Evolutionary conservation across 2,888 invertebrate species (phyloP).

Genomic region (Dasypogon diadema): DNA sequence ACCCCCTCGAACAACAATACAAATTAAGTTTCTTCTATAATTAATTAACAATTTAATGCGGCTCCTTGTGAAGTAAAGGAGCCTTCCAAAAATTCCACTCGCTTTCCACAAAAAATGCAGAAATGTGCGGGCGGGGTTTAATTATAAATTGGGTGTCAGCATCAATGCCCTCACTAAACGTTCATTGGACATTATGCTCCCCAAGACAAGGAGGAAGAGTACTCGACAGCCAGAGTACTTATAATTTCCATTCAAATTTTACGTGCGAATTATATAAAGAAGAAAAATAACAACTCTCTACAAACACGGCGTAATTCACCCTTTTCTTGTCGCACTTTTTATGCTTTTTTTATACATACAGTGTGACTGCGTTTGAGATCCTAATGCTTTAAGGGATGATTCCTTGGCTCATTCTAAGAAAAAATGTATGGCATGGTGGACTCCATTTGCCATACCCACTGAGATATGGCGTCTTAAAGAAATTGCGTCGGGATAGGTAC

Average conservation of each 20-base stretch:
- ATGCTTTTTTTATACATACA: no score
- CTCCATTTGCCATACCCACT: no score
- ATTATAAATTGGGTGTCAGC: constrained; percentile 78
- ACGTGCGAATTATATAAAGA: not conserved
- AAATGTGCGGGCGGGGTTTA: constrained; percentile 60
- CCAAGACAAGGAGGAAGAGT: constrained; percentile 81
- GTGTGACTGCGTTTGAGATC: no score
- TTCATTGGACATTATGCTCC: constrained; percentile 89
- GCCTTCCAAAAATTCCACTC: constrained; percentile 85
- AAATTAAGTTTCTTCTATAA: not conserved
- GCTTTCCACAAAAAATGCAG: constrained; percentile 62
- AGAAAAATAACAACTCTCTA: not conserved
- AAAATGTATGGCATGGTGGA: no score
- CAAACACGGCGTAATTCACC: no score
- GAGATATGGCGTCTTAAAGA: no score
- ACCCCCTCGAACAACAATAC: not conserved
- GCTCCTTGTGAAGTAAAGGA: constrained; percentile 77
- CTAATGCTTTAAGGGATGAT: no score
- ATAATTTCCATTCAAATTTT: not conserved
- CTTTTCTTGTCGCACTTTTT: no score
- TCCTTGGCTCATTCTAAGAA: no score
- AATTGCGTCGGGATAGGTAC: no score
- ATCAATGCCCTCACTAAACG: constrained; percentile 87
- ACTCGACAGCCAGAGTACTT: not conserved
- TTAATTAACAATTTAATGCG: not conserved